phyloP scores from a whole-genome alignment of 2,797 vertebrate species.

The Falco cherrug region DNA sequence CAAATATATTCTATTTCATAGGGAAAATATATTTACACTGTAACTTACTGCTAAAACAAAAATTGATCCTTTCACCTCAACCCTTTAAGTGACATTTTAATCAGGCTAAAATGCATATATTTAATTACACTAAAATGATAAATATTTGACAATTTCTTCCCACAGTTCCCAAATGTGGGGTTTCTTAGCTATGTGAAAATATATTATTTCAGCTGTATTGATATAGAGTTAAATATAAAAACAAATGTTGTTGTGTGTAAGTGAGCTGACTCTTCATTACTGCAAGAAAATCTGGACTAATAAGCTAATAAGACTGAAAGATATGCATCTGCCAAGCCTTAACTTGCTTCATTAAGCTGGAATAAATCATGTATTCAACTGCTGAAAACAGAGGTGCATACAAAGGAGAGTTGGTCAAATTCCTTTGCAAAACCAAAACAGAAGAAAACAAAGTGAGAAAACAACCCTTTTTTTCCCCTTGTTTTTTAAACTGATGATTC shows the following conservation, averaged over 20 bases:
- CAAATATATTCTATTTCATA: background rate
- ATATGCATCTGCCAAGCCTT: background rate
- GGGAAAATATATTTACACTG: background rate
- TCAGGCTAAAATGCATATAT: background rate
- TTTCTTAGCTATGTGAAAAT: background rate
- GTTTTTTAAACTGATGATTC: background rate
- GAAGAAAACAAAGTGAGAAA: background rate
- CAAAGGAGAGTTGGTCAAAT: background rate
- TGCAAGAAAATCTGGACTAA: background rate
- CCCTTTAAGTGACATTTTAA: background rate
- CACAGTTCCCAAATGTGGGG: background rate
- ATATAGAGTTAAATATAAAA: background rate
- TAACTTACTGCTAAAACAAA: background rate
- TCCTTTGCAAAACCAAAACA: background rate
- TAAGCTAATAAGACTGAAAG: background rate
- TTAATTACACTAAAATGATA: background rate
- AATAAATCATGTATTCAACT: background rate
- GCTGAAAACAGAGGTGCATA: background rate
- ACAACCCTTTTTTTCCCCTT: background rate
- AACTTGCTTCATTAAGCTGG: background rate
- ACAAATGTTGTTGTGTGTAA: background rate
- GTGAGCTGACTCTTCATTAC: background rate
- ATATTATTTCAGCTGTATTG: background rate
- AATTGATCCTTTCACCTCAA: background rate
- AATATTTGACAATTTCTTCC: background rate